Conservation (phyloP, 2,888 invertebrate species). For the Mythimna loreyi region DNA sequence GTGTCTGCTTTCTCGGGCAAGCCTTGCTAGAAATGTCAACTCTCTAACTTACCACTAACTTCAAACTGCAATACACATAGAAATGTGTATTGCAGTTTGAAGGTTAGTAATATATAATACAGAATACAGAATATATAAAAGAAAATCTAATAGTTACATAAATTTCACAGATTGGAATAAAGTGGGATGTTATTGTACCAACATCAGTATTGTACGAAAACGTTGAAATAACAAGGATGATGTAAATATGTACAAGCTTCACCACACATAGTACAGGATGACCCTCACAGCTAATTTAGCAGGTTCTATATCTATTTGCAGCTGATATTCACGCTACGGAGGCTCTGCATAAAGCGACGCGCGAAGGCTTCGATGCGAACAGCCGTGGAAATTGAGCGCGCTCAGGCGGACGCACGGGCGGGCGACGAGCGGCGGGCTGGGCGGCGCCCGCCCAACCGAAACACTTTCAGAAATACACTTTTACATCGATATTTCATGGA, state of each 20-base stretch:
- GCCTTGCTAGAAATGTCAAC: too few species aligned
- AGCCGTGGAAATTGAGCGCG: slow-evolving; percentile 53
- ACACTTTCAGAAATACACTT: slow-evolving; percentile 51
- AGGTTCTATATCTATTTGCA: slow-evolving; percentile 47
- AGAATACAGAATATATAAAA: too few species aligned
- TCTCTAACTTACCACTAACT: too few species aligned
- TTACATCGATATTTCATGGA: slow-evolving; percentile 39
- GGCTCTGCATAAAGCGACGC: slow-evolving; percentile 31
- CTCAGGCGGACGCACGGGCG: slow-evolving; percentile 55
- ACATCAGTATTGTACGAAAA: background rate
- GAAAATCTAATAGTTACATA: too few species aligned
- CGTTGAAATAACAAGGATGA: background rate
- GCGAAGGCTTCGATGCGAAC: slow-evolving; percentile 44
- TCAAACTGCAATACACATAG: too few species aligned
- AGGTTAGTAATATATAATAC: too few species aligned
- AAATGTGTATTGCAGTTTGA: too few species aligned
- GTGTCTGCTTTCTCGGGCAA: too few species aligned
- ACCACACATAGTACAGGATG: background rate
- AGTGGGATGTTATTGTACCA: background rate
- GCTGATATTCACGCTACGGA: slow-evolving; percentile 48
- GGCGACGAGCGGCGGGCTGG: slow-evolving; percentile 32
- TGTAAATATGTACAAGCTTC: background rate
- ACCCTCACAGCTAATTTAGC: slow-evolving; percentile 28
- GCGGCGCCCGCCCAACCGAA: slow-evolving; percentile 41
- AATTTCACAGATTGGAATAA: too few species aligned